Base-by-base conservation (phyloP, 2,797 vertebrate species). In the Chaetodon trifasciatus region DNA sequence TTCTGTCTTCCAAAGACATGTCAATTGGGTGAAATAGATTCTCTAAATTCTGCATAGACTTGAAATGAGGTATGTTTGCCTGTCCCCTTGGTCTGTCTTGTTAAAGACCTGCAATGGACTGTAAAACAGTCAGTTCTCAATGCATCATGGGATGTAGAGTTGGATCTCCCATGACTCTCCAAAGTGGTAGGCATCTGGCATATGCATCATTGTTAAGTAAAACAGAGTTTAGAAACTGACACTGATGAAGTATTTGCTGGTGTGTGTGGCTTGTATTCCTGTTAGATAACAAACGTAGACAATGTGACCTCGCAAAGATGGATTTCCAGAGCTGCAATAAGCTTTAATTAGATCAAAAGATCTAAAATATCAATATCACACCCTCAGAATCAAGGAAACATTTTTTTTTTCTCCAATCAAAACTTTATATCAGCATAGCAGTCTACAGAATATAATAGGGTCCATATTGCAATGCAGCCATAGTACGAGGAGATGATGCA, bases 331-430 rank as follows among this genome's bases (percentile, higher is more conserved):
- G 12, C 39, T 50, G 21, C 16, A 56, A 37, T 5, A 28, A 5
- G n/a, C 8, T 79, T 80, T 3, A 47, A 68, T n/a, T 35, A 52
- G 40, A 39, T 6, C 5, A 16, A 24, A 46, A 13, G 56, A 58
- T 71, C 32, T 35, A 52, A 63, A 78, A 70, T 39, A 65, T 75
- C 46, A 64, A 37, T 72, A 60, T 65, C 65, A 61, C 50, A 78
- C 24, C 42, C 16, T 62, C 53, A 44, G 40, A 70, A 64, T 39
- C 5, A 60, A 73, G 24, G 1, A 8, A 10, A 2, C 8, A 23
- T 40, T 6, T 62, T 23, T 40, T 6, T 62, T 68, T n/a, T 44
- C 10, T 23, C 1, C 6, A 8, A 35, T 70, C 1, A 64, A 24
- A 50, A 11, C 19, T 10, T 53, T 1, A n/a, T 28, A 12, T 56